Evolutionary conservation across 2,888 invertebrate genomes (phyloP), one percentile per base, ranked within the genome.

Genomic region (Stenurella melanura): DNA sequence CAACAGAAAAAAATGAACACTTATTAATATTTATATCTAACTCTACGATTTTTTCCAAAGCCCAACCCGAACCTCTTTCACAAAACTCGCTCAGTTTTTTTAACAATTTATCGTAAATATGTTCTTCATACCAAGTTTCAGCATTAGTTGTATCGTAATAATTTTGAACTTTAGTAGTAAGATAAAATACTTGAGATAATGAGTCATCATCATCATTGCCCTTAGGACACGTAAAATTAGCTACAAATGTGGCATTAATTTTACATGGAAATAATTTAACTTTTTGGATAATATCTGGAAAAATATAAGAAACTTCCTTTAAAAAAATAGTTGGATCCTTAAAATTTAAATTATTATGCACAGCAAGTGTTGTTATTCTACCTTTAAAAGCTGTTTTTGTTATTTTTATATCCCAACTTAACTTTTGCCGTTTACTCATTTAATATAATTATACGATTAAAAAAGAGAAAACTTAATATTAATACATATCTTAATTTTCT

Each of bases 151-250:
- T 57, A 1, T 57, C 18, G 6, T 57, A 57, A 57, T 57, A 18
- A 19, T 57, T 57, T 19, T 57, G 57, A 18, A 57, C 18, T 57
- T 17, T 17, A 1, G 57, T 57, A 19, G 1, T 57, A 11, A 57
- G 1, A 57, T 57, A 57, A 18, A 57, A 57, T 17, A 18, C 1
- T 6, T 57, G 57, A 18, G 57, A 18, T 19, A 18, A 0, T 57
- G 0, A 0, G 1, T 19, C 57, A 57, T 18, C 10, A 1, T 57
- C 57, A 57, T 57, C 57, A 18, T 17, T 50, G 11, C 75, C 38
- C 12, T 69, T 60, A 15, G 73, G 61, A 34, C 75, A 73, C 10
- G 15, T 57, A 57, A 57, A 57, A 1, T 57, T 17, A 10, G 17
- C 57, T 0, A 17, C 7, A 18, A 57, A 57, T 18, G 18, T 57